phyloP scores from a whole-genome alignment of 2,888 invertebrate genomes.

The Hirtodrosophila confusa region DNA sequence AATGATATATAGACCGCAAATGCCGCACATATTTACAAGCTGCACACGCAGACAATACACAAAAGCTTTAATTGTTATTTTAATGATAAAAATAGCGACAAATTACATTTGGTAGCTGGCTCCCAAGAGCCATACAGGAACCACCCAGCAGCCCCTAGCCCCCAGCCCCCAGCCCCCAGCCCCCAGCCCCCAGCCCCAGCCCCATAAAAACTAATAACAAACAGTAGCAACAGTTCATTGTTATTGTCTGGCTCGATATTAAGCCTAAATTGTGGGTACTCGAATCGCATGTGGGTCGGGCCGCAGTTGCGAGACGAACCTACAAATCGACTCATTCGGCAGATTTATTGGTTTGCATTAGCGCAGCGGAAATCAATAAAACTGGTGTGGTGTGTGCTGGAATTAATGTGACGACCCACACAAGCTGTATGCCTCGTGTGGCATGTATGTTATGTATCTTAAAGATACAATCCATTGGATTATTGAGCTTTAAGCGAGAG shows the following conservation, averaged over 20 bases:
- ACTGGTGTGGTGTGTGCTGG: slow-evolving; percentile 18
- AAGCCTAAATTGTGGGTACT: slow-evolving; percentile 46
- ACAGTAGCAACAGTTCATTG: slow-evolving; percentile 77
- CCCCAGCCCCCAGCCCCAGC: slow-evolving; percentile 33
- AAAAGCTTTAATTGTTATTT: slow-evolving; percentile 77
- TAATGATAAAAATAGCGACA: slow-evolving; percentile 79
- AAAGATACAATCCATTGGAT: slow-evolving; percentile 36
- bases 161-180: not conserved
- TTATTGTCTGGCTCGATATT: slow-evolving; percentile 43
- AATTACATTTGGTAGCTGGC: slow-evolving; percentile 62
- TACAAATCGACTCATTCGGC: slow-evolving; percentile 74
- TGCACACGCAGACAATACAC: slow-evolving; percentile 45
- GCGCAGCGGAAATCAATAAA: slow-evolving; percentile 77
- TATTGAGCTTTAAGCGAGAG: slow-evolving; percentile 24
- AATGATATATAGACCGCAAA: slow-evolving; percentile 72
- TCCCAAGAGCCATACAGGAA: slow-evolving; percentile 17
- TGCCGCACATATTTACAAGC: slow-evolving; percentile 64
- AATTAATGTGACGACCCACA: slow-evolving; percentile 40
- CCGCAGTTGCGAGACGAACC: slow-evolving; percentile 36
- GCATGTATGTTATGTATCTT: slow-evolving; percentile 31
- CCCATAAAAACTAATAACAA: slow-evolving; percentile 69
- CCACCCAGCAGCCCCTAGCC: not conserved
- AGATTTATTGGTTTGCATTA: slow-evolving; percentile 76
- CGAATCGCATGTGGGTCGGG: slow-evolving; percentile 3
- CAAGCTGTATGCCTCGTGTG: slow-evolving; percentile 23